Evolutionary conservation across 2,113 vertebrate genomes (phyloP).

Genomic region (Synodontis membranacea): DNA sequence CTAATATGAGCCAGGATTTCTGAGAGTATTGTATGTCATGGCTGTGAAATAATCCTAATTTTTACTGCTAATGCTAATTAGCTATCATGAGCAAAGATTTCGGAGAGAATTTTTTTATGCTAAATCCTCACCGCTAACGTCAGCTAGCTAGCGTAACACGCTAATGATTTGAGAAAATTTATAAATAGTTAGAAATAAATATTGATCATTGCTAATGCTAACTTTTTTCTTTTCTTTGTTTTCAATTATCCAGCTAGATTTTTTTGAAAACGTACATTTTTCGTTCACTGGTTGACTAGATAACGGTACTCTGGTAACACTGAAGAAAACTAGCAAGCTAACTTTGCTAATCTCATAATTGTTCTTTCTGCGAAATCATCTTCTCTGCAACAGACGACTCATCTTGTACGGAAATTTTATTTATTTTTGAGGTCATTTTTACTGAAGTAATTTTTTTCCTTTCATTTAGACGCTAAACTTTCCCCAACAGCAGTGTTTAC

Average conservation of each 20-base stretch:
- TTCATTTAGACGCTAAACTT: neutral
- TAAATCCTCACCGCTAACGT: neutral
- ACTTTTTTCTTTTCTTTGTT: too few species aligned
- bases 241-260: neutral
- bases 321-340: too few species aligned
- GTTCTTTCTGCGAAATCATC: neutral
- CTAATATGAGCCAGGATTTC: neutral
- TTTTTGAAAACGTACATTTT: neutral
- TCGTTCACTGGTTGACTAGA: neutral
- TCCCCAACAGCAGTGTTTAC: too few species aligned
- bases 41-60: too few species aligned
- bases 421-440: neutral
- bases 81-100: neutral
- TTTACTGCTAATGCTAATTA: neutral
- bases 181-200: neutral
- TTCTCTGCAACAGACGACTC: too few species aligned
- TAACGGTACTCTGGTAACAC: neutral
- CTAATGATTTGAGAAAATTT: too few species aligned
- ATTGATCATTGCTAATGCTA: neutral
- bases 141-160: too few species aligned
- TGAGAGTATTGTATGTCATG: neutral
- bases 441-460: neutral
- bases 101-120: neutral
- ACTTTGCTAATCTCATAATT: neutral
- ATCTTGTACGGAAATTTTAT: neutral